Conservation (phyloP, 2,113 vertebrate species). For the Ivindomyrus marchei region DNA sequence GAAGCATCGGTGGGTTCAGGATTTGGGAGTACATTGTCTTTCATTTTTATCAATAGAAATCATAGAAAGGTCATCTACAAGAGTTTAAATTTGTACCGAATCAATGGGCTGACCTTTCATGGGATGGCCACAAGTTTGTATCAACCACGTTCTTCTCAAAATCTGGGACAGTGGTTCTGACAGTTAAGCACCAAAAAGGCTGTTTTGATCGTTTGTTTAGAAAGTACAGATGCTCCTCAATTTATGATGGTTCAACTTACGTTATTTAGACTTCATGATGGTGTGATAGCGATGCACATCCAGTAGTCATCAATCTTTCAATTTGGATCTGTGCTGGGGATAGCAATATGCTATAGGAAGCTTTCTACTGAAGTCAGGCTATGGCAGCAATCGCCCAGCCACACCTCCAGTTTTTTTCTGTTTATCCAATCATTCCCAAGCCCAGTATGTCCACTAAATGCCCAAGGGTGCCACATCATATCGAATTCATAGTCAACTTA, state of each 20-base stretch:
- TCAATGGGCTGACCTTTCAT: conserved; percentile 26
- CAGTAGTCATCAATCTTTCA: not conserved
- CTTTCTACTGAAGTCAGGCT: not conserved
- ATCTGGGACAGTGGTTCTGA: not conserved
- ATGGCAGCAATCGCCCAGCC: not conserved
- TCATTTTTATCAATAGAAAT: conserved; percentile 26
- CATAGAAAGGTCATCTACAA: conserved; percentile 24
- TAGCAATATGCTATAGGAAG: not conserved
- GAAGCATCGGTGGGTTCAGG: not conserved
- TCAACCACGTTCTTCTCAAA: conserved; percentile 4
- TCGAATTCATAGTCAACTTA: not conserved
- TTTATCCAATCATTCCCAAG: not conserved
- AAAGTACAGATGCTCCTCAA: not conserved
- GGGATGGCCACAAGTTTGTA: not conserved
- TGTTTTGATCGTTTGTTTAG: not conserved
- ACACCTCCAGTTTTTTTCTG: not conserved
- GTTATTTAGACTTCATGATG: not conserved
- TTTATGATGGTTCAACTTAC: not conserved
- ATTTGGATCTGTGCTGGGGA: not conserved
- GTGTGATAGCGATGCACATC: not conserved
- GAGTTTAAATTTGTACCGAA: conserved; percentile 18
- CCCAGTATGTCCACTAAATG: not conserved
- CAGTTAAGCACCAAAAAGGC: not conserved
- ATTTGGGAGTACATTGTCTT: conserved; percentile 16
- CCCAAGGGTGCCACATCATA: not conserved